A percentile compares a stretch with the other conserved stretches of the same genome.
These are phyloP conservation scores for Ochropleura leucogaster DNA, from an alignment of 2,888 invertebrate species.

Conservation along the genomic window DNA sequence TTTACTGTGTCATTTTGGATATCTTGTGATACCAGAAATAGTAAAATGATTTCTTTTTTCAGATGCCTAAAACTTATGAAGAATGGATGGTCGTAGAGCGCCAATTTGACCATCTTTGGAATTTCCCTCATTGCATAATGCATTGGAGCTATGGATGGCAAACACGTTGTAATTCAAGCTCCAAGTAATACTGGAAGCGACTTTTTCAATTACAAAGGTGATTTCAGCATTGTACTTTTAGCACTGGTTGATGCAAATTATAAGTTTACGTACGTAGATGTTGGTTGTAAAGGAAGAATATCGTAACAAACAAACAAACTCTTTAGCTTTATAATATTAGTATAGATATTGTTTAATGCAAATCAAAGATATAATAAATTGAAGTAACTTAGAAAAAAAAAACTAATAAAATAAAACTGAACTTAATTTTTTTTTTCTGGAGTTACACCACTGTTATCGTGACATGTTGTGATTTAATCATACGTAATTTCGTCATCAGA, in stretches of 20 bases:
- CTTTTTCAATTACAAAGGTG: slow-evolving; percentile 53
- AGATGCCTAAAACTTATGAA: slow-evolving; percentile 47
- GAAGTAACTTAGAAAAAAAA: not conserved
- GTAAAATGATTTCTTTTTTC: slow-evolving; percentile 49
- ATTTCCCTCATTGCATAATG: slow-evolving; percentile 53
- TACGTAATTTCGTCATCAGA: slow-evolving; percentile 32
- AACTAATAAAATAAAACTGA: not conserved
- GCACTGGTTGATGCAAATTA: slow-evolving; percentile 59
- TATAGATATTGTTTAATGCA: not conserved
- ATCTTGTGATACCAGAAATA: slow-evolving; percentile 48
- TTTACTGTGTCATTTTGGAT: slow-evolving; percentile 48
- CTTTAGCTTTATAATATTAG: no score
- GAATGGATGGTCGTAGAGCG: slow-evolving; percentile 42
- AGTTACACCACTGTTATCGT: not conserved
- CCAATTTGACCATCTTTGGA: slow-evolving; percentile 54
- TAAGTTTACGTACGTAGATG: slow-evolving; percentile 55
- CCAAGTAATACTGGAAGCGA: slow-evolving; percentile 46
- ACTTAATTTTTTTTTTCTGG: slow-evolving; percentile 6
- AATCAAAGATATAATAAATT: not conserved
- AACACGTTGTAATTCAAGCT: slow-evolving; percentile 53
- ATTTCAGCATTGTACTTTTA: slow-evolving; percentile 56
- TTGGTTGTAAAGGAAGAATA: slow-evolving; percentile 56
- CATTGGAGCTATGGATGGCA: slow-evolving; percentile 52
- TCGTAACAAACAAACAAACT: no score
- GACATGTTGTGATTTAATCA: slow-evolving; percentile 8